phyloP scores from a whole-genome alignment of 2,113 vertebrate species.

The Puffinus mauretanicus region DNA sequence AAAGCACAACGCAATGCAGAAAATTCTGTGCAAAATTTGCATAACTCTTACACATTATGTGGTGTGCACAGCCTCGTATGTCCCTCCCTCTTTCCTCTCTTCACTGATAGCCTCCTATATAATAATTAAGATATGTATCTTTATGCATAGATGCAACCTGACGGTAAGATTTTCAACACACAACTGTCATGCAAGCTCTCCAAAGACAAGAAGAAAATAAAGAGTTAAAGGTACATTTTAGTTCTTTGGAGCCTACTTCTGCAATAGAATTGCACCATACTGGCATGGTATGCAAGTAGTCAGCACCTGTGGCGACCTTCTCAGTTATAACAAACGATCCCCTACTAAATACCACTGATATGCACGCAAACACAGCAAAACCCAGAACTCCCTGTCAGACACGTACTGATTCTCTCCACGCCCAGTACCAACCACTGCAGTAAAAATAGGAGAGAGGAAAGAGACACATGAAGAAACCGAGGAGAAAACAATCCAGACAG shows the following conservation, averaged over 20 bases:
- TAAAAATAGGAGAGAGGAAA: not conserved
- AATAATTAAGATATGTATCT: not conserved
- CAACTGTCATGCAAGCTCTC: not conserved
- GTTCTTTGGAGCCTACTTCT: not conserved
- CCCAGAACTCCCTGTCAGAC: not conserved
- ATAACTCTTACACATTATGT: not conserved
- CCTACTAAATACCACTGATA: not conserved
- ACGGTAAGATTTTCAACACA: not conserved
- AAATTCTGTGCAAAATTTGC: not conserved
- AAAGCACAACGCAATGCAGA: not conserved
- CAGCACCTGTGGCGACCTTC: not conserved
- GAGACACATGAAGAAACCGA: not conserved
- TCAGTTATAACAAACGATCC: not conserved
- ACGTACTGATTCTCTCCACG: not conserved
- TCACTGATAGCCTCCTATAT: not conserved
- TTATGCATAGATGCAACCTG: not conserved
- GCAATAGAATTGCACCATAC: not conserved
- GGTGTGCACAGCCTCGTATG: not conserved
- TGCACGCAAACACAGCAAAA: rapidly evolving
- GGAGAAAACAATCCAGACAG: not conserved
- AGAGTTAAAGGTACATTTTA: not conserved
- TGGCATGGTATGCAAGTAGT: not conserved
- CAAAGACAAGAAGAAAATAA: not conserved
- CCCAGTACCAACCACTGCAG: not conserved
- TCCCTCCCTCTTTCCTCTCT: not conserved